Evolutionary conservation across 1,140 invertebrate genomes (phyloP).

Genomic region (Aphaenogaster ashmeadi): DNA sequence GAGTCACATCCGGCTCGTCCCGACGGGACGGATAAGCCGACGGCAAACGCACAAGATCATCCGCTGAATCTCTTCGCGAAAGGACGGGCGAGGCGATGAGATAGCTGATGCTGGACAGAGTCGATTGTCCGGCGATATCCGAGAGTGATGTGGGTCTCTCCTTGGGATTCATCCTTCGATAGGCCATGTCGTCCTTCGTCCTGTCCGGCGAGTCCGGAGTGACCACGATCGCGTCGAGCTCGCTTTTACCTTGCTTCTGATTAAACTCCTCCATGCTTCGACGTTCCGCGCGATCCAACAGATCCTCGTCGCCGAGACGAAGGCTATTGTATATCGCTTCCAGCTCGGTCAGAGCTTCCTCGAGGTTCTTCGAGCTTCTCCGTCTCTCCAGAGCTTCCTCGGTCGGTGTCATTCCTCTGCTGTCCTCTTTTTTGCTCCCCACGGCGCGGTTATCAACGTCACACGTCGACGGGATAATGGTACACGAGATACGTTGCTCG

Average conservation of each 20-base stretch:
- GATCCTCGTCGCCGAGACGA: constrained; percentile 93
- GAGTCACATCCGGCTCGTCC: constrained; percentile 93
- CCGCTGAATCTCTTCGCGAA: constrained; percentile 63
- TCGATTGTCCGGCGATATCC: constrained; percentile 86
- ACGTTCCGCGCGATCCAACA: constrained; percentile 92
- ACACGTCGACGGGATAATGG: background rate
- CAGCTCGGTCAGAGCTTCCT: constrained; percentile 95
- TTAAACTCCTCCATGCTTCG: constrained; percentile 88
- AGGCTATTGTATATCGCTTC: constrained; percentile 96
- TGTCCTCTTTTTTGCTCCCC: constrained; percentile 11
- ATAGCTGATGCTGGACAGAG: constrained; percentile 91
- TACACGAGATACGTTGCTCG: background rate
- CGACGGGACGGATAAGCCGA: constrained; percentile 74
- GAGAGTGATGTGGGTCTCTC: constrained; percentile 86
- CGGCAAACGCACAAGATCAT: constrained; percentile 76
- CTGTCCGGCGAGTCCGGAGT: constrained; percentile 88
- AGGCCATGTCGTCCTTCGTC: constrained; percentile 93
- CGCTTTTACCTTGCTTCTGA: constrained; percentile 65
- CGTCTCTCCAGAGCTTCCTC: constrained; percentile 83
- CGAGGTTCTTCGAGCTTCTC: constrained; percentile 92
- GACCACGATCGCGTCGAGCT: background rate
- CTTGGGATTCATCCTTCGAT: constrained; percentile 90
- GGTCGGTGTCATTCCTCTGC: constrained; percentile 74
- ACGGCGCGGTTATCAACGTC: constrained; percentile 30
- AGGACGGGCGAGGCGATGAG: constrained; percentile 91